Evolutionary conservation across 2,113 vertebrate species (phyloP).

Genomic region (Sus scrofa): DNA sequence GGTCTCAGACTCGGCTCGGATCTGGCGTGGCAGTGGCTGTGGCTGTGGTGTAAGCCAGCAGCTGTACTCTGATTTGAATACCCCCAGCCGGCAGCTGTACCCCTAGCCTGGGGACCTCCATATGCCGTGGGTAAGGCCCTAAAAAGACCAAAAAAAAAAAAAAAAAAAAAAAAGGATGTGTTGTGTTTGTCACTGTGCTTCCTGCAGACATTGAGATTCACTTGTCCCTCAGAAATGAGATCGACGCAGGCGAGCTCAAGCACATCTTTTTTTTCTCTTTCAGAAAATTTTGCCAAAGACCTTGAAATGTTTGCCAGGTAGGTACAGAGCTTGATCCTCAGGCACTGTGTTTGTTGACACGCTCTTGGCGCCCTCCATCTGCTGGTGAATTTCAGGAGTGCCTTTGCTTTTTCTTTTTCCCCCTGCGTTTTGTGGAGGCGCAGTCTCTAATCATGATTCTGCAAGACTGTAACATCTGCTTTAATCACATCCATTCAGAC

Average conservation of each 20-base stretch:
- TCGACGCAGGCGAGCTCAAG: background rate
- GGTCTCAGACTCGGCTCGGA: no score
- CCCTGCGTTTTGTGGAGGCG: background rate
- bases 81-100: no score
- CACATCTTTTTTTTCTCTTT: constrained; percentile 78
- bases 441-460: background rate
- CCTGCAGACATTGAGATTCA: fast-evolving
- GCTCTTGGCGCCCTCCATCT: background rate
- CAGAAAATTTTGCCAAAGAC: constrained; percentile 96
- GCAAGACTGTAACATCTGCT: constrained; percentile 6
- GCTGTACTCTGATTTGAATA: no score
- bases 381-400: background rate
- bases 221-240: background rate
- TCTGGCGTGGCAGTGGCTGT: no score
- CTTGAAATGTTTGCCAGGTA: constrained; percentile 97
- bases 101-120: no score
- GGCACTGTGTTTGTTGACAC: background rate
- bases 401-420: background rate
- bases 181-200: background rate
- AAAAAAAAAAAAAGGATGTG: no score
- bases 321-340: background rate
- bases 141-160: no score
- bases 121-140: no score
- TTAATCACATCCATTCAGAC: constrained; percentile 18
- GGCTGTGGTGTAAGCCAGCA: no score